Evolutionary conservation across 2,797 vertebrate genomes (phyloP).

Genomic region (Silurus lanzhouensis): DNA sequence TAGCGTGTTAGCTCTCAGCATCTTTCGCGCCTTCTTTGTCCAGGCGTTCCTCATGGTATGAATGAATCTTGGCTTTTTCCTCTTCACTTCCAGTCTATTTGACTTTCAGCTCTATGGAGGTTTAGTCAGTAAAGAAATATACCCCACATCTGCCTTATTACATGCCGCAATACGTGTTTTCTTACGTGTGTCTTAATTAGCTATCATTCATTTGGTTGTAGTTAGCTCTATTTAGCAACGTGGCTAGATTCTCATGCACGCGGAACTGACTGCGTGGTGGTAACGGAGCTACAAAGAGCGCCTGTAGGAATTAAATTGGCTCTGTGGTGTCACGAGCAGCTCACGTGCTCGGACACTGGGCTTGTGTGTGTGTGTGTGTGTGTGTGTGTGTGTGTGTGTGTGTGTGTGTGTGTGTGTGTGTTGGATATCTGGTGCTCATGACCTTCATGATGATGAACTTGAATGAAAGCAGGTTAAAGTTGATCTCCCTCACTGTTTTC

Average conservation of each 20-base stretch:
- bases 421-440: background rate
- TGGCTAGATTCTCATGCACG: background rate
- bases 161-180: background rate
- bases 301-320: background rate
- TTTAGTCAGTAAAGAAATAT: background rate
- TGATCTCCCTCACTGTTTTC: background rate
- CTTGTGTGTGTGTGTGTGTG: background rate
- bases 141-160: background rate
- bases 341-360: background rate
- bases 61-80: background rate
- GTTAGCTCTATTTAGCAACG: background rate
- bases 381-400: background rate
- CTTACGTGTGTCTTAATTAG: background rate
- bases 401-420: background rate
- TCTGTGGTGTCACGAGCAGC: background rate
- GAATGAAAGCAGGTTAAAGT: background rate
- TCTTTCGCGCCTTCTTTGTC: background rate
- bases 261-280: background rate
- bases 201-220: background rate
- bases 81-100: background rate
- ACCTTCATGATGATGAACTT: background rate
- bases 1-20: slow-evolving; percentile 27
- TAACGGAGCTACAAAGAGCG: too few relatives aligned
- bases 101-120: background rate
- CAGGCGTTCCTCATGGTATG: background rate